Evolutionary conservation across 2,888 invertebrate genomes (phyloP).

Genomic region (Drosophila aldrichi): DNA sequence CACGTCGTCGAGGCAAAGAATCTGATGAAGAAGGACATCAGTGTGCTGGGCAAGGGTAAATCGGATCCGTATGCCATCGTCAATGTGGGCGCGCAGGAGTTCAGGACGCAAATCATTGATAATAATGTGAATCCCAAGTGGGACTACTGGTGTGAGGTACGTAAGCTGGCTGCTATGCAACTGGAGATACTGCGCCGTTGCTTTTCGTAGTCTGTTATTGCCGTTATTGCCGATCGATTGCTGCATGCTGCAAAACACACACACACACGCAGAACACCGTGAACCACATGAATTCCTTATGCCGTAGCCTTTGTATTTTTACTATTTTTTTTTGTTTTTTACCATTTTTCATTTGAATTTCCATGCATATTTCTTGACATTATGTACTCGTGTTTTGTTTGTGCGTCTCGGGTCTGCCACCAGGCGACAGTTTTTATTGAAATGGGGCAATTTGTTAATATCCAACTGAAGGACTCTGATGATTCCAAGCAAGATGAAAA

Average conservation of each 20-base stretch:
- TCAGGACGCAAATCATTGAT: slow-evolving; percentile 96
- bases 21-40: slow-evolving; percentile 97
- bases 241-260: slow-evolving; percentile 64
- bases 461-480: slow-evolving; percentile 95
- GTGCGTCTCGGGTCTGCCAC: slow-evolving; percentile 61
- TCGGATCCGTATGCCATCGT: slow-evolving; percentile 98
- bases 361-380: slow-evolving; percentile 60
- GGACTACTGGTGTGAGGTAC: slow-evolving; percentile 99
- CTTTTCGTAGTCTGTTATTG: slow-evolving; percentile 58
- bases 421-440: slow-evolving; percentile 85
- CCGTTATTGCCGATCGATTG: slow-evolving; percentile 60
- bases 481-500: slow-evolving; percentile 95
- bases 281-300: slow-evolving; percentile 31
- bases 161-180: slow-evolving; percentile 58
- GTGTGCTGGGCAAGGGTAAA: slow-evolving; percentile 96
- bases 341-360: slow-evolving; percentile 58
- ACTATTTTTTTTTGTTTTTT: slow-evolving; percentile 28
- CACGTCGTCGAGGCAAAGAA: slow-evolving; percentile 98
- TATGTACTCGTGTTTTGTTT: slow-evolving; percentile 63
- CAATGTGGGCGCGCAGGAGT: slow-evolving; percentile 96
- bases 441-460: slow-evolving; percentile 86
- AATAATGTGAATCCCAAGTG: slow-evolving; percentile 98
- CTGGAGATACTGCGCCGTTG: slow-evolving; percentile 18
- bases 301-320: slow-evolving; percentile 49
- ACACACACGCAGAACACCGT: slow-evolving; percentile 21